These are phyloP conservation scores for Pelodytes ibericus DNA, from an alignment of 2,797 vertebrate genomes.

Conservation along the genomic window DNA sequence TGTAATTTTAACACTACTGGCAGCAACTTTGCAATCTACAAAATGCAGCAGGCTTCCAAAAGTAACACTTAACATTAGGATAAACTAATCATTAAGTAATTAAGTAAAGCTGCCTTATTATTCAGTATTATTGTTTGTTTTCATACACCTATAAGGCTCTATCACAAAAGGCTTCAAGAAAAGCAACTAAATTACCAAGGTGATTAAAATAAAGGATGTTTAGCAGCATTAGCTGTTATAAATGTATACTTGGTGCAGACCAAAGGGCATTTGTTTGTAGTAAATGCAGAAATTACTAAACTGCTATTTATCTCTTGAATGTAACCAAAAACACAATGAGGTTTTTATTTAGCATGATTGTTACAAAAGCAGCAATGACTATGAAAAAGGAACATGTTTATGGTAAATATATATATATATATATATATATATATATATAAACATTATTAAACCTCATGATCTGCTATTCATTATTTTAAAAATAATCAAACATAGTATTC, in stretches of 20 bases:
- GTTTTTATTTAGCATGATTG: too few species aligned
- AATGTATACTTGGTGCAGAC: background rate
- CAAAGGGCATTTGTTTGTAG: background rate
- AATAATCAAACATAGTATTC: too few species aligned
- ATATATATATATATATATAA: too few species aligned
- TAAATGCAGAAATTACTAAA: background rate
- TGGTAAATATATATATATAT: too few species aligned
- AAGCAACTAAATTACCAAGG: slow-evolving; percentile 10
- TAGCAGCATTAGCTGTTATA: slow-evolving; percentile 1
- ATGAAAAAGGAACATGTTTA: too few species aligned
- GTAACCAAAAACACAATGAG: background rate
- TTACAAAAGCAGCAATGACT: too few species aligned
- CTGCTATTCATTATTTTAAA: too few species aligned
- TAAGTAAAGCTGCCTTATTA: slow-evolving; percentile 18
- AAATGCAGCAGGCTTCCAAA: background rate
- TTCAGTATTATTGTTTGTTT: slow-evolving; percentile 21
- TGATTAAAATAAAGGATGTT: slow-evolving; percentile 1
- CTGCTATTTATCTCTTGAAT: background rate
- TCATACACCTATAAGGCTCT: slow-evolving; percentile 12
- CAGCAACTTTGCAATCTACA: background rate
- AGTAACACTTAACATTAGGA: slow-evolving; percentile 10
- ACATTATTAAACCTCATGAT: too few species aligned
- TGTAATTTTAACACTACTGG: background rate
- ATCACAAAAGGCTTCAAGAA: slow-evolving; percentile 9
- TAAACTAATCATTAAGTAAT: slow-evolving; percentile 37